These are phyloP conservation scores for Crossaster papposus DNA, from an alignment of 53 echinoderm and acorn worm species.

Conservation along the genomic window DNA sequence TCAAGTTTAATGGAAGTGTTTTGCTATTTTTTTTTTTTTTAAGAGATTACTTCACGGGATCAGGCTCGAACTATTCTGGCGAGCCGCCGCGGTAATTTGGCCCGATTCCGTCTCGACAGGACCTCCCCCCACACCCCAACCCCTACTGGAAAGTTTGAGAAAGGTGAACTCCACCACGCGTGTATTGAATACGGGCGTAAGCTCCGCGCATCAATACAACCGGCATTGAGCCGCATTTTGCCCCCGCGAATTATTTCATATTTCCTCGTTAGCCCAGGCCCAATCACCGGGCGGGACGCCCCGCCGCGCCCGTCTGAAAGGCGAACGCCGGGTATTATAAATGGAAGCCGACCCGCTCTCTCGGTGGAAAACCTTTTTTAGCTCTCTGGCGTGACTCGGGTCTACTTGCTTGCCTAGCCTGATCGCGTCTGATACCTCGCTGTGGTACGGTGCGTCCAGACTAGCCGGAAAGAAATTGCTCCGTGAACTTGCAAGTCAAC, in stretches of 20 bases:
- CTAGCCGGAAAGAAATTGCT: not conserved
- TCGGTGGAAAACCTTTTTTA: not conserved
- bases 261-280: constrained; percentile 52
- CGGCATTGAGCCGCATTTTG: constrained; percentile 51
- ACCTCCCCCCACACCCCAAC: not conserved
- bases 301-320: constrained; percentile 50
- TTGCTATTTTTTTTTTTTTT: not conserved
- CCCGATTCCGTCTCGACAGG: constrained; percentile 30
- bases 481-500: not conserved
- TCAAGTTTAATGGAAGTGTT: no score
- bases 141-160: not conserved
- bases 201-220: not conserved
- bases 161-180: not conserved
- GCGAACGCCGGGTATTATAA: constrained; percentile 57
- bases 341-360: constrained; percentile 7
- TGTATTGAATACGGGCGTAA: no score
- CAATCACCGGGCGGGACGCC: constrained; percentile 44
- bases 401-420: not conserved
- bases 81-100: constrained; percentile 20
- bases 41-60: not conserved
- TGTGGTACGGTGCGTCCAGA: not conserved
- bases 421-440: not conserved
- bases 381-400: not conserved
- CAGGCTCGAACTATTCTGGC: not conserved
- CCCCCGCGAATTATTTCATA: constrained; percentile 25